Conservation (phyloP, 2,797 vertebrate genomes). For the Enoplosus armatus region DNA sequence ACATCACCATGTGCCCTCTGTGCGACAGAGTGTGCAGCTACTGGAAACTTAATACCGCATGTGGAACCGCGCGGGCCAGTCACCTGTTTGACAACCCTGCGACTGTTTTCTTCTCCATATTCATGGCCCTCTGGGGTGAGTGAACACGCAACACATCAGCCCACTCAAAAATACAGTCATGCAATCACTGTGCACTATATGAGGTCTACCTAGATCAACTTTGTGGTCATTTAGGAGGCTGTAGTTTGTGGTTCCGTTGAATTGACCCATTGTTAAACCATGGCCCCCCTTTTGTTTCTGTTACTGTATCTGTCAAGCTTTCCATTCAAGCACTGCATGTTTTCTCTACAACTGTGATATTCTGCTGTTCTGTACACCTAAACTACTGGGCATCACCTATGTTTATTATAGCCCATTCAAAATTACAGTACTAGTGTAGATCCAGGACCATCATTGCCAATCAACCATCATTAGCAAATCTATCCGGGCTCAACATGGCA, state of each 20-base stretch:
- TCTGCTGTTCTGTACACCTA: too few relatives aligned
- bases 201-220: neutral
- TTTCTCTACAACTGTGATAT: neutral
- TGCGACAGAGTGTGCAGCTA: conserved; percentile 96
- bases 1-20: conserved; percentile 97
- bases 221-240: neutral
- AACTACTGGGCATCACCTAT: too few relatives aligned
- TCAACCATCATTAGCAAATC: too few relatives aligned
- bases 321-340: neutral
- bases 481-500: too few relatives aligned
- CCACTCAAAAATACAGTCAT: neutral
- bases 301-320: too few relatives aligned
- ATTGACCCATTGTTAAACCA: too few relatives aligned
- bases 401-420: too few relatives aligned
- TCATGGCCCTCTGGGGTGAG: conserved; percentile 99
- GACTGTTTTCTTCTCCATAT: conserved; percentile 98
- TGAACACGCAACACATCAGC: neutral
- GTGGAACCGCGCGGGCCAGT: conserved; percentile 94
- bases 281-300: too few relatives aligned
- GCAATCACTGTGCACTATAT: neutral
- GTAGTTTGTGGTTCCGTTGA: neutral
- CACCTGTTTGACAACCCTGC: conserved; percentile 98
- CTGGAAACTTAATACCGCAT: conserved; percentile 95
- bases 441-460: too few relatives aligned
- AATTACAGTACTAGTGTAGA: too few relatives aligned